These are phyloP conservation scores for Notiomystis cincta DNA, from an alignment of 2,113 vertebrate species.

Conservation along the genomic window DNA sequence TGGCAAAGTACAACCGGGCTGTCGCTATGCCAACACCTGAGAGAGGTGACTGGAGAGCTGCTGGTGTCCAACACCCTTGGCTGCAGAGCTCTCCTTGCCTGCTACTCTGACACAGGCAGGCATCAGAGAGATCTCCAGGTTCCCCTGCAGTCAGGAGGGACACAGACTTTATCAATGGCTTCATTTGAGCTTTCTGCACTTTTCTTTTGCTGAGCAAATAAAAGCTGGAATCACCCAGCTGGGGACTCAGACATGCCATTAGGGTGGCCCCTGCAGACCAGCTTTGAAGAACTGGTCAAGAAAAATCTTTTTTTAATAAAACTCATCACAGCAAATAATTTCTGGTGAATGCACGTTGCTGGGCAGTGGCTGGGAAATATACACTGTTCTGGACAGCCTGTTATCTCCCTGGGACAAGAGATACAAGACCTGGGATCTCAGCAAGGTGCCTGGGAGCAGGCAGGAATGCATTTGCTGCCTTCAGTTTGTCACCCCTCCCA, in stretches of 20 bases:
- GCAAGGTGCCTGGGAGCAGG: neutral
- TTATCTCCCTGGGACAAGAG: neutral
- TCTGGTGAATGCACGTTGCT: neutral
- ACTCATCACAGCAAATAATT: neutral
- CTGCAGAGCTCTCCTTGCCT: neutral
- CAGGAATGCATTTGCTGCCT: neutral
- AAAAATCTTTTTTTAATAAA: neutral
- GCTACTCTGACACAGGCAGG: neutral
- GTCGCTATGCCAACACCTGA: neutral
- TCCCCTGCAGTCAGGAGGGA: neutral
- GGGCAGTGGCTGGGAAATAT: neutral
- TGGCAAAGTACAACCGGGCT: neutral
- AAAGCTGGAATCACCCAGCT: neutral
- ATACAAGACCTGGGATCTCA: neutral
- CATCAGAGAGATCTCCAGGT: neutral
- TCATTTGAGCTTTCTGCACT: neutral
- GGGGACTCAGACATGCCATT: neutral
- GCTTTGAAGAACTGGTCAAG: neutral
- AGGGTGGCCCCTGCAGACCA: neutral
- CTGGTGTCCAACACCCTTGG: neutral
- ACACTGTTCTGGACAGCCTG: neutral
- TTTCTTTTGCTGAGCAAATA: neutral
- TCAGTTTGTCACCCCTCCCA: neutral
- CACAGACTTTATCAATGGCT: accelerated
- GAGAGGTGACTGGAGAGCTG: neutral